A percentile compares a stretch with the other conserved stretches of the same genome.
phyloP scores from a whole-genome alignment of 2,113 vertebrate genomes.

The Lophotis ruficrista region DNA sequence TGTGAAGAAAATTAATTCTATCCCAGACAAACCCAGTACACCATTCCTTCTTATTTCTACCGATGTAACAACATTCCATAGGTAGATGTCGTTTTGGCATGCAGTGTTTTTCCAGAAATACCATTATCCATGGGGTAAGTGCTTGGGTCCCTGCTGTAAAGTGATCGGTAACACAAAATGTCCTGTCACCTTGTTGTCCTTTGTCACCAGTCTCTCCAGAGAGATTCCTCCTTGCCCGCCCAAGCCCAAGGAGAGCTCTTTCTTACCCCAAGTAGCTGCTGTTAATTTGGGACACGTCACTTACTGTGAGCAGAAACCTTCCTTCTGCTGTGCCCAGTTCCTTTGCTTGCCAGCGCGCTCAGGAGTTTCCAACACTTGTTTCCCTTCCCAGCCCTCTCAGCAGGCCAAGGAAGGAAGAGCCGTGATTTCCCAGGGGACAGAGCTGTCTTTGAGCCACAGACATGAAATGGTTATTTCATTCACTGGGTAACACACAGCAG shows the following conservation, averaged over 20 bases:
- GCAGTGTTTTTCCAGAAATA: neutral
- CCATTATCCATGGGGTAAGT: neutral
- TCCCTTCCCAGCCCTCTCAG: too few relatives aligned
- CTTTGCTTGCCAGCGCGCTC: too few relatives aligned
- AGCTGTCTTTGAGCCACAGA: neutral
- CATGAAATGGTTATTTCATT: neutral
- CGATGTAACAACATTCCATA: neutral
- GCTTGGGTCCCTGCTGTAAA: neutral
- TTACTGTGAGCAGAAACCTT: too few relatives aligned
- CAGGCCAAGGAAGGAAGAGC: too few relatives aligned
- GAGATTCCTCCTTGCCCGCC: too few relatives aligned
- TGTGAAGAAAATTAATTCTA: too few relatives aligned
- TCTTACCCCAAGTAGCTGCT: too few relatives aligned
- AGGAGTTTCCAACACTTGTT: too few relatives aligned
- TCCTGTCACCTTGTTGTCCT: neutral
- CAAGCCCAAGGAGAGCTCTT: too few relatives aligned
- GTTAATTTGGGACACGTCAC: too few relatives aligned
- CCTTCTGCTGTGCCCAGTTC: too few relatives aligned
- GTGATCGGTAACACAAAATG: neutral
- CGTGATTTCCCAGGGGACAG: neutral
- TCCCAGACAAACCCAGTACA: neutral
- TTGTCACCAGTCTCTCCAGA: neutral
- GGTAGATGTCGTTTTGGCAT: neutral
- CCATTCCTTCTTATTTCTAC: neutral
- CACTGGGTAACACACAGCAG: neutral